Conservation (phyloP, 2,797 vertebrate species). For the Graptemys geographica region DNA sequence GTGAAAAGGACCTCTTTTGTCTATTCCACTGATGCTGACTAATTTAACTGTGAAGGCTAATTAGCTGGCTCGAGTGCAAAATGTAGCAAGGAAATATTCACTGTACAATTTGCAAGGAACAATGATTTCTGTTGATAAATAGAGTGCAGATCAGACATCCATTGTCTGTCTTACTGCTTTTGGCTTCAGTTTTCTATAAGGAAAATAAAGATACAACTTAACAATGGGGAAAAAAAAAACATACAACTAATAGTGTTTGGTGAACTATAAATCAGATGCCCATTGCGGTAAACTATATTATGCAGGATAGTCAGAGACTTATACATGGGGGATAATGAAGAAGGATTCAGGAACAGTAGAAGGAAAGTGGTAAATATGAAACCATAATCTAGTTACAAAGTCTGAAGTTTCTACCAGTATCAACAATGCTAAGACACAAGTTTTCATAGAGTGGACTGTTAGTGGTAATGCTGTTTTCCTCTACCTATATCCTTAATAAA, state of each 20-base stretch:
- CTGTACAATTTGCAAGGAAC: background rate
- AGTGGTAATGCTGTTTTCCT: background rate
- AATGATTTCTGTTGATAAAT: background rate
- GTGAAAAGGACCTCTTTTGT: background rate
- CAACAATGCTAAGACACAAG: background rate
- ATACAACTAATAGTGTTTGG: conserved; percentile 13
- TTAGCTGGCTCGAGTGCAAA: conserved; percentile 37
- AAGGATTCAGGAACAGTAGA: background rate
- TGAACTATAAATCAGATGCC: background rate
- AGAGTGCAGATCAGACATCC: background rate
- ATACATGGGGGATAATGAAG: background rate
- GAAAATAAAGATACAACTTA: background rate
- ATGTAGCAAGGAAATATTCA: background rate
- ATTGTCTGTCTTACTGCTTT: background rate
- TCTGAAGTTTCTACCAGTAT: background rate
- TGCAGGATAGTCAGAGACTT: background rate
- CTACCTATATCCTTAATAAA: background rate
- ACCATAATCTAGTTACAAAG: background rate
- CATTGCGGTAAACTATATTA: background rate
- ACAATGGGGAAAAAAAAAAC: background rate
- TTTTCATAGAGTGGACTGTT: background rate
- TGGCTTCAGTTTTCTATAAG: background rate
- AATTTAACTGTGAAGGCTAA: conserved; percentile 46
- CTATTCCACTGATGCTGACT: conserved; percentile 23
- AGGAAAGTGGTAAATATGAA: background rate